These are phyloP conservation scores for Tineola bisselliella DNA, from an alignment of 2,888 invertebrate genomes.

Conservation along the genomic window DNA sequence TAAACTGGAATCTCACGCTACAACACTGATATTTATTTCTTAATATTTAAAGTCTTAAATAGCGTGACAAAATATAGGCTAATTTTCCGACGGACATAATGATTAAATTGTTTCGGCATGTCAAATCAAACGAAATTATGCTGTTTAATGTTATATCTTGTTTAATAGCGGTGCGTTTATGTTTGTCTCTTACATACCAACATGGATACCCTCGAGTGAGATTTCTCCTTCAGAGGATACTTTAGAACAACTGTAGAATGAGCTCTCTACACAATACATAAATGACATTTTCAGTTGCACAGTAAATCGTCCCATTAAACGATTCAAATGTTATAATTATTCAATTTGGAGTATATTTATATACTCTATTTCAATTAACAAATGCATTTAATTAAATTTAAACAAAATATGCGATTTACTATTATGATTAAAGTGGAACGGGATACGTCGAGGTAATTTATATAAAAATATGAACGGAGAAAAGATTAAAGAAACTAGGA, in stretches of 20 bases:
- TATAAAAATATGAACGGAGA: too few species aligned
- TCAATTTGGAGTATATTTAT: too few species aligned
- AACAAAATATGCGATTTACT: too few species aligned
- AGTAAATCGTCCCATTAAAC: too few species aligned
- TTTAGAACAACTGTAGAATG: neutral
- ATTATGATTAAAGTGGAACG: too few species aligned
- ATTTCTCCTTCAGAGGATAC: constrained; percentile 40
- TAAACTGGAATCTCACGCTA: constrained; percentile 21
- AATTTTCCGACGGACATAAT: constrained; percentile 59
- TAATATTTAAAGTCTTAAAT: constrained; percentile 24
- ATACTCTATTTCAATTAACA: too few species aligned
- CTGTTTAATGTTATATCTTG: constrained; percentile 55
- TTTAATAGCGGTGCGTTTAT: constrained; percentile 56
- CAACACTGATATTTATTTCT: constrained; percentile 29
- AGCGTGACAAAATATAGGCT: constrained; percentile 20
- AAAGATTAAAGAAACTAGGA: too few species aligned
- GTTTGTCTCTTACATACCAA: constrained; percentile 45
- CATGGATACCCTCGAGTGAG: constrained; percentile 42
- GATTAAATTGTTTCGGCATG: constrained; percentile 68
- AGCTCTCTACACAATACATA: neutral
- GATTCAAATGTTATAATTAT: too few species aligned
- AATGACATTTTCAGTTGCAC: too few species aligned
- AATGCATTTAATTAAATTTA: too few species aligned
- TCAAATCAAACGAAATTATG: constrained; percentile 68
- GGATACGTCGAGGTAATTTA: too few species aligned